Percentiles rank a stretch among this genome's conserved stretches.
phyloP scores from a whole-genome alignment of 2,797 vertebrate species.

The Paedocypris micromegethes region DNA sequence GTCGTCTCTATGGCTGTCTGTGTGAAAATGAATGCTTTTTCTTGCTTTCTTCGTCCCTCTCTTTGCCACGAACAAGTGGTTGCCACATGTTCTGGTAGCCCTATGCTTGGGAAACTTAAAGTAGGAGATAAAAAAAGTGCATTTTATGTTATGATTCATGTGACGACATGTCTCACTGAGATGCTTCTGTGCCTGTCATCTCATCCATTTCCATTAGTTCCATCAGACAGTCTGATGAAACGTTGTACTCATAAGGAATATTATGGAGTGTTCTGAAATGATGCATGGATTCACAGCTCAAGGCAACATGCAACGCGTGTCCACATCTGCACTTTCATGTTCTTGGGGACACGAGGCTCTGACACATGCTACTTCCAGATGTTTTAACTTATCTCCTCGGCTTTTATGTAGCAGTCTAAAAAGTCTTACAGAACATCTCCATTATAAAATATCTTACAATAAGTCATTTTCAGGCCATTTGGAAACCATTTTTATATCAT shows the following conservation, averaged over 20 bases:
- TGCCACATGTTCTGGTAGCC: slow-evolving; percentile 61
- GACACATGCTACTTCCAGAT: slow-evolving; percentile 21
- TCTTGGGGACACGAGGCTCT: slow-evolving; percentile 10
- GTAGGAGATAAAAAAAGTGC: slow-evolving; percentile 35
- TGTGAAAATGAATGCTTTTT: slow-evolving; percentile 60
- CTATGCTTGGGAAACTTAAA: slow-evolving; percentile 8
- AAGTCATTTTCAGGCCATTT: background rate
- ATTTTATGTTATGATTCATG: slow-evolving; percentile 30
- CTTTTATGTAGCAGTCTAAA: slow-evolving; percentile 17
- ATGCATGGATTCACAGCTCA: slow-evolving; percentile 4
- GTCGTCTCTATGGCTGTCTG: slow-evolving; percentile 58
- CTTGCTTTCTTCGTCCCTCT: slow-evolving; percentile 1
- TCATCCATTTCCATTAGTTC: slow-evolving; percentile 13
- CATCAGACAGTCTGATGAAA: background rate
- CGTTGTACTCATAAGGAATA: background rate
- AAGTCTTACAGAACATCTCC: background rate
- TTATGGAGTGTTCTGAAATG: slow-evolving; percentile 3
- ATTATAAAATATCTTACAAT: background rate
- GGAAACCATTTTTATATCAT: background rate
- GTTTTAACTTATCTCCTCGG: slow-evolving; percentile 4
- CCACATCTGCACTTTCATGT: slow-evolving; percentile 22
- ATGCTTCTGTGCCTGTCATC: background rate
- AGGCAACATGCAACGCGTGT: slow-evolving; percentile 7
- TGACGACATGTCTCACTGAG: background rate
- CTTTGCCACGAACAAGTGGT: slow-evolving; percentile 64